These are phyloP conservation scores for Riparia riparia DNA, from an alignment of 2,113 vertebrate genomes.

Conservation along the genomic window DNA sequence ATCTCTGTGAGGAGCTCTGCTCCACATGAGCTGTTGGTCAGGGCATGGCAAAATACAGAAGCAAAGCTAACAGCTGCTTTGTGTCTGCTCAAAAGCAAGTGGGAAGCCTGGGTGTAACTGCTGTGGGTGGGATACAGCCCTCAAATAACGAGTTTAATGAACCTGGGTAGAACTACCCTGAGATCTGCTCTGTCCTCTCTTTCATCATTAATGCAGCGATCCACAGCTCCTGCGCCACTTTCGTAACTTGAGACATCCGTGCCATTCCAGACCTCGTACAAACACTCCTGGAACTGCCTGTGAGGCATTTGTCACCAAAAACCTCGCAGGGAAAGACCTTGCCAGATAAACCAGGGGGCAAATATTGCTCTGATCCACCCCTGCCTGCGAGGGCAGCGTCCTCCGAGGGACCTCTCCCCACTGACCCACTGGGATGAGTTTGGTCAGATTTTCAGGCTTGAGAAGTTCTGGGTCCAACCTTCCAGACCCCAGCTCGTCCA, in stretches of 20 bases:
- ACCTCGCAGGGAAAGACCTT: background rate
- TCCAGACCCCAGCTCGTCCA: background rate
- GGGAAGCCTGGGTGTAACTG: background rate
- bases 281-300: background rate
- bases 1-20: background rate
- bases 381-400: background rate
- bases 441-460: background rate
- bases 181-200: background rate
- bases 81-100: background rate
- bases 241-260: background rate
- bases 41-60: background rate
- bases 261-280: background rate
- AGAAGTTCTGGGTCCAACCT: background rate
- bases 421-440: background rate
- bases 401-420: background rate
- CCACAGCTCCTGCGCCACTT: background rate
- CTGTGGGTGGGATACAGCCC: background rate
- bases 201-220: background rate
- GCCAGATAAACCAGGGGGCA: background rate
- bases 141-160: background rate
- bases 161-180: background rate
- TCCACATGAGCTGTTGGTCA: fast-evolving
- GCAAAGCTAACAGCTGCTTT: background rate
- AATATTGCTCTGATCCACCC: background rate
- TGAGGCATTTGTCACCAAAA: background rate